Evolutionary conservation across 2,888 invertebrate genomes (phyloP), one percentile per base, ranked within the genome.

Genomic region (Caenorhabditis sp.): DNA sequence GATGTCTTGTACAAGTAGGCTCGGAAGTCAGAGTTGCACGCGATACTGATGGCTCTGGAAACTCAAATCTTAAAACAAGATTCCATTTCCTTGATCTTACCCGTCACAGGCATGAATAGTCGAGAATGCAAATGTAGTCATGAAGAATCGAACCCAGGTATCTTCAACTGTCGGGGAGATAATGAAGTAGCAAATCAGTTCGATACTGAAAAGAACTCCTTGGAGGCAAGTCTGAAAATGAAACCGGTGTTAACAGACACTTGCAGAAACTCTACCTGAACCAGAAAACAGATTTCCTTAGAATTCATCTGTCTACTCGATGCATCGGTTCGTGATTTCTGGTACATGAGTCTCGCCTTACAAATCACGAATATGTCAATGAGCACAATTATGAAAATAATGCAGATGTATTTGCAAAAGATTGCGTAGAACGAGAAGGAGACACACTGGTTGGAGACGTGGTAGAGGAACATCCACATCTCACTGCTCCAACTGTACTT

Each of bases 21-120:
- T 24, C 63, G 68, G 38, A 76, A 76, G 19, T 76, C 76, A 10
- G 35, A 24, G 28, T 76, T 76, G 49, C 76, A 76, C 1, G 68
- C 26, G 10, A 76, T 76, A 22, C 68, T 68, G 24, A 76, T 68
- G 6, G 76, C 75, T 47, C 75, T 75, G 59, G 38, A 76, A 75
- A 19, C n/a, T n/a, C 0, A 19, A 56, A 26, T n/a, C 12, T 56
- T 16, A 6, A 19, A n/a, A 8, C 16, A 22, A 26, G 7, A 7
- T 26, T 38, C n/a, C 7, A 16, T 28, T 12, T 6, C 51, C 4
- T 22, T 54, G 19, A n/a, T 28, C 59, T 59, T 10, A 76, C 76
- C 76, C 76, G 47, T 76, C 76, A 24, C 41, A 38, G n/a, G 68
- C 31, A 38, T 76, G 76, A 38, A 76, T 76, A 10, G 59, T 49